Evolutionary conservation across 1,140 invertebrate species (phyloP), one percentile per base, ranked within the genome.

Genomic region (Eupeodes corollae): DNA sequence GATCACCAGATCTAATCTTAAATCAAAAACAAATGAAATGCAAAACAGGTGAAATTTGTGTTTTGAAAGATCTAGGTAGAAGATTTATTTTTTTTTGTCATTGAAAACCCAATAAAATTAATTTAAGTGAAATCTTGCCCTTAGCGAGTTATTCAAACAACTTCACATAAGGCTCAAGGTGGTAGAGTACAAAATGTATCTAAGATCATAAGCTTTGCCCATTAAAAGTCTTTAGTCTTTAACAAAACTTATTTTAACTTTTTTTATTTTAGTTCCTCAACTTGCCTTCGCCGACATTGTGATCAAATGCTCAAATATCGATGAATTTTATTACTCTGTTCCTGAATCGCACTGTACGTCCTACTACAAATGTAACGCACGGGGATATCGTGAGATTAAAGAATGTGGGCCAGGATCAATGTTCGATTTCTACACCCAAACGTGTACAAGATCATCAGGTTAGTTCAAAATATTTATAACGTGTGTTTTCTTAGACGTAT

Each of bases 401-500:
- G 44, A 48, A 33, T 64, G 61, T 47, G 47, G 53, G 8, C 18
- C 18, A 26, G 48, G 53, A 18, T 53, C 53, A 16, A 52, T 53
- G 46, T 67, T 62, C 50, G 55, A 64, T 50, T 54, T 48, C 21
- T 47, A 54, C 15, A 54, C 48, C 14, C 54, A 66, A 51, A 52
- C 52, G 10, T 55, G 55, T 50, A 49, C 46, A 5, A 16, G 14
- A 26, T 19, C n/a, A 42, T 42, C 18, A 42, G n/a, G 40, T 42
- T n/a, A 3, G n/a, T 19, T 18, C 3, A 5, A 16, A 15, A n/a
- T n/a, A 37, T 5, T 37, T n/a, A n/a, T n/a, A n/a, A n/a, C n/a
- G n/a, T n/a, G n/a, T 13, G 8, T 9, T 34, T 40, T 18, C 8
- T 40, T 13, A 18, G 19, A 21, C 12, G 21, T 42, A 21, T n/a